Base-by-base conservation (phyloP, 2,888 invertebrate genomes). In the Limenitis camilla region DNA sequence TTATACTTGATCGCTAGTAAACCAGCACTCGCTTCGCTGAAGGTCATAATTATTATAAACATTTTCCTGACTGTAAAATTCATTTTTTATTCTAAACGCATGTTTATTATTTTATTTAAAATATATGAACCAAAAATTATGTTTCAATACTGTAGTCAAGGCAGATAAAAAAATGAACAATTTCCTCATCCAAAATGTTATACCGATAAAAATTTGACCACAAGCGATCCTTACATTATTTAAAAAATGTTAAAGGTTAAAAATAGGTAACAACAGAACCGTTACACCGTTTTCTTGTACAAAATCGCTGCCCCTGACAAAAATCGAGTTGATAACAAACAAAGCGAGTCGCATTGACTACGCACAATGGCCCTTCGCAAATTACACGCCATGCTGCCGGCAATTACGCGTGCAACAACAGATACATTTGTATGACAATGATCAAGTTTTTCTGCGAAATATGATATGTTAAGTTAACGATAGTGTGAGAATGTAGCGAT, bases 371-470 rank as follows among this genome's bases (percentile, higher is more conserved):
- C 58, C 64, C 64, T 69, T 71, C 71, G 74, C 78, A 83, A 86
- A 87, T 86, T 84, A 84, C 76, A 84, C 70, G 73, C 70, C 71
- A 71, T 68, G 69, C 66, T 74, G 61, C 66, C 74, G 61, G 77
- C 84, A 85, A 87, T 85, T 87, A 85, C 78, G 67, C 42, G 60
- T 61, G 62, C 67, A 79, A 86, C 84, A 81, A 83, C 85, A 81
- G 86, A 86, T 84, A 86, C 75, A 85, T 86, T 86, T 86, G 86
- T 86, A 85, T 87, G 79, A 87, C 84, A 87, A 86, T 83, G 76
- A 73, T 68, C 59, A 64, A 70, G 67, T 81, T 76, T 81, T 79
- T 74, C 65, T 62, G 55, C 60, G 86, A 75, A 85, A 86, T 71
- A 70, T 60, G 82, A 86, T 82, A 84, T 70, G 38, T 33, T 57